These are phyloP conservation scores for Drosophila funebris DNA, from an alignment of 1,140 invertebrate genomes.

Conservation along the genomic window DNA sequence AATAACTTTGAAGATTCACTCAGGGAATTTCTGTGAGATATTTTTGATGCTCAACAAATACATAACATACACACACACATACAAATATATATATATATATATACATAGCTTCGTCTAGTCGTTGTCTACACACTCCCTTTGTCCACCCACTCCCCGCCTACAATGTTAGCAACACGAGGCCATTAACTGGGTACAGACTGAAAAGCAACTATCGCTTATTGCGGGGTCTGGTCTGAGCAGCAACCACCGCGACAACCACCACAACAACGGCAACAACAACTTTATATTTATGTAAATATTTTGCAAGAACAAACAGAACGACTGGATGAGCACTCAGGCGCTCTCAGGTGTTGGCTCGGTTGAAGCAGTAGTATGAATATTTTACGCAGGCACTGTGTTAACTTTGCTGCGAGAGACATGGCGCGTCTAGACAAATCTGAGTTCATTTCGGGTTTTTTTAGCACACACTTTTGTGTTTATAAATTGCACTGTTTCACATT, in stretches of 20 bases:
- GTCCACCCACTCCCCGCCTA: background rate
- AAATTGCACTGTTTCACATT: background rate
- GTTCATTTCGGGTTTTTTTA: background rate
- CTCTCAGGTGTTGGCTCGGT: conserved; percentile 38
- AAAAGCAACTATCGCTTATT: conserved; percentile 26
- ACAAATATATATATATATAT: background rate
- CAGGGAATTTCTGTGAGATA: conserved; percentile 4
- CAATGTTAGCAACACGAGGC: background rate
- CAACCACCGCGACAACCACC: conserved; percentile 27
- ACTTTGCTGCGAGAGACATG: conserved; percentile 3
- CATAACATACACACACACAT: background rate
- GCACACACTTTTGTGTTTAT: conserved; percentile 1
- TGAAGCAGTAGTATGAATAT: conserved; percentile 49
- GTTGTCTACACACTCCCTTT: conserved; percentile 50
- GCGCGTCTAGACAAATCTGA: conserved; percentile 39
- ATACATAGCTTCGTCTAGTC: conserved; percentile 55
- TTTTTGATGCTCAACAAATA: conserved; percentile 8
- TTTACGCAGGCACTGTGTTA: conserved; percentile 42
- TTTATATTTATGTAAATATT: conserved; percentile 73
- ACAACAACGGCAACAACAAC: conserved; percentile 32
- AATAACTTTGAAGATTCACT: background rate
- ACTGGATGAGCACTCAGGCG: conserved; percentile 13
- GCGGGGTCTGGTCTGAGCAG: conserved; percentile 4
- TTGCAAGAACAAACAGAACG: conserved; percentile 41
- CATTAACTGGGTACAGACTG: conserved; percentile 18